Evolutionary conservation across 2,888 invertebrate genomes (phyloP).

Genomic region (Phytoseiulus persimilis): DNA sequence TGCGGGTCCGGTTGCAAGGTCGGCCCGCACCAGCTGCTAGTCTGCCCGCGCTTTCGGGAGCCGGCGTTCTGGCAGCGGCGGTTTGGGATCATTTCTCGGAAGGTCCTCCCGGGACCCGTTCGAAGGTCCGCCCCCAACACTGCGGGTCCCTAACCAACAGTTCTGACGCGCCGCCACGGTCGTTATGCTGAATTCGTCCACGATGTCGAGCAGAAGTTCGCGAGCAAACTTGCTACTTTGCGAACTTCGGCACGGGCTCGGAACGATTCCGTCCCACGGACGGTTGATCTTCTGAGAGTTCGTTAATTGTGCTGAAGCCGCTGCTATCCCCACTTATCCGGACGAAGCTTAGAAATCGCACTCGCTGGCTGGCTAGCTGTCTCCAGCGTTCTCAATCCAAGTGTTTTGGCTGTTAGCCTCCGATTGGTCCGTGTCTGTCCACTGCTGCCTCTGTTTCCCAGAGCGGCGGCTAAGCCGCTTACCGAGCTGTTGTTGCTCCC

Average conservation of each 20-base stretch:
- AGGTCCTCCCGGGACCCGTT: neutral
- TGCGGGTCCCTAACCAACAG: neutral
- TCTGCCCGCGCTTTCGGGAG: neutral
- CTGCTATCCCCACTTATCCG: neutral
- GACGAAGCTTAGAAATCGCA: neutral
- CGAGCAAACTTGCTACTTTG: neutral
- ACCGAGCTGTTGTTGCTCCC: neutral
- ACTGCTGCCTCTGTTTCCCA: neutral
- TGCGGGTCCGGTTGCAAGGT: neutral
- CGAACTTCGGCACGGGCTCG: neutral
- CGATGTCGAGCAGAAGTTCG: neutral
- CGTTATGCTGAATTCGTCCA: neutral
- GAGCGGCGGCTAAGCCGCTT: neutral
- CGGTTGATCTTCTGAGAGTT: conserved; percentile 5
- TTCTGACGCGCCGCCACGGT: neutral
- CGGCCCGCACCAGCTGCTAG: neutral
- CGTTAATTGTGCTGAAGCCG: neutral
- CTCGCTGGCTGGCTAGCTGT: neutral
- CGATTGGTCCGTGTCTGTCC: conserved; percentile 5
- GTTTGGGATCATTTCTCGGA: neutral
- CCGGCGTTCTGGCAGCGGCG: neutral
- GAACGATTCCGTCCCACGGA: neutral
- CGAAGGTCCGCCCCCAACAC: neutral
- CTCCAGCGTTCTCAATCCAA: neutral
- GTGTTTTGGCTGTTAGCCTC: neutral